Percentiles rank a stretch among this genome's conserved stretches.
Evolutionary conservation across 2,888 invertebrate genomes (phyloP).

Genomic region (Scotopteryx bipunctaria): DNA sequence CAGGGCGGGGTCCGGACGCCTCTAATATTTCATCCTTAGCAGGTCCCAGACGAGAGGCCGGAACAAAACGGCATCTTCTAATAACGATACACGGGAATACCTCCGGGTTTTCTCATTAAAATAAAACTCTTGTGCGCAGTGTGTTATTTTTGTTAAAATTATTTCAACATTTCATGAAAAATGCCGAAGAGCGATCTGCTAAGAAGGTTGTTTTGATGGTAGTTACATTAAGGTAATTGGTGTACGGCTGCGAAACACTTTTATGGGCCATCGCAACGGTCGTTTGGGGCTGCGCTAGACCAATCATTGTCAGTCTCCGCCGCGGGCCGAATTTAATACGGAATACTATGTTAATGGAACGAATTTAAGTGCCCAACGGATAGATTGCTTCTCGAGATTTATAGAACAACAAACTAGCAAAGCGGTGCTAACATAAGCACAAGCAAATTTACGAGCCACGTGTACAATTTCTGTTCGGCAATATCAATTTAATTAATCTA

Average conservation of each 20-base stretch:
- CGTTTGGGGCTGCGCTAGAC: conserved; percentile 68
- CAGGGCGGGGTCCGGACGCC: conserved; percentile 66
- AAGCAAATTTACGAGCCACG: conserved; percentile 47
- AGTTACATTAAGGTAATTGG: conserved; percentile 81
- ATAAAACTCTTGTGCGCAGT: conserved; percentile 53
- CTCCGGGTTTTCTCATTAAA: conserved; percentile 58
- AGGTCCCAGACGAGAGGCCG: conserved; percentile 47
- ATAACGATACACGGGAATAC: conserved; percentile 51
- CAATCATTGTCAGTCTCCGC: conserved; percentile 73
- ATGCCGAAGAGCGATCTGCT: conserved; percentile 64
- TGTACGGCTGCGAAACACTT: conserved; percentile 75
- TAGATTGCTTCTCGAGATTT: conserved; percentile 71
- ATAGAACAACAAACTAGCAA: conserved; percentile 60
- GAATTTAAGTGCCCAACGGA: conserved; percentile 65
- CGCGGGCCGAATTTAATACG: conserved; percentile 66
- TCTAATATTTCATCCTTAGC: conserved; percentile 75
- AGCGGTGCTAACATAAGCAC: conserved; percentile 53
- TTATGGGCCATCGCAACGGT: conserved; percentile 71
- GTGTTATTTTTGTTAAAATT: conserved; percentile 40
- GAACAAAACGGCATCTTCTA: conserved; percentile 46
- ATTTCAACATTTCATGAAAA: conserved; percentile 62
- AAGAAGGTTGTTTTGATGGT: conserved; percentile 77
- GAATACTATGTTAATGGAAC: conserved; percentile 70
- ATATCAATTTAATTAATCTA: conserved; percentile 23
- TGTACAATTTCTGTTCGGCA: conserved; percentile 32